These are phyloP conservation scores for Zoanthus solanderi DNA, from an alignment of 92 coral and sea anemone species.

Conservation along the genomic window DNA sequence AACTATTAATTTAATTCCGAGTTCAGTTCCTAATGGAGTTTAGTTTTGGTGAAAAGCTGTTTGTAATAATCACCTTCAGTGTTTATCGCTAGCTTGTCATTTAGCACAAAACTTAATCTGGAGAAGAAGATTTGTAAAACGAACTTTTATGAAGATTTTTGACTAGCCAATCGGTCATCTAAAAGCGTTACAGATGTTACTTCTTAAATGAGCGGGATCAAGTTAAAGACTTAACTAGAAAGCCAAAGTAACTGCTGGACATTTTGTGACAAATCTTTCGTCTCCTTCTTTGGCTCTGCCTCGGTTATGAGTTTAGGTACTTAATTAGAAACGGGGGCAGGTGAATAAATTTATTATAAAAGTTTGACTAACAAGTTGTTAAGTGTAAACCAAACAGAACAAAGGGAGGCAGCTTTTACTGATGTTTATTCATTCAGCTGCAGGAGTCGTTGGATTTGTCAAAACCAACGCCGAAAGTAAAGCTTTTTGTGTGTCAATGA, in stretches of 20 bases:
- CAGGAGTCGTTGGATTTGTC: background rate
- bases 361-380: slow-evolving; percentile 30
- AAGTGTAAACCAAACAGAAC: slow-evolving; percentile 42
- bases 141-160: background rate
- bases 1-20: slow-evolving; percentile 2
- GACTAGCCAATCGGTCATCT: slow-evolving; percentile 20
- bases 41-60: slow-evolving; percentile 18
- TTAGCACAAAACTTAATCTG: slow-evolving; percentile 24
- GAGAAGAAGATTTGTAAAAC: background rate
- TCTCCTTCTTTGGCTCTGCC: background rate
- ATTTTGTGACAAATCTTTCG: slow-evolving; percentile 8
- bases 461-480: slow-evolving; percentile 6
- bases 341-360: background rate
- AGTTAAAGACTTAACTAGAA: background rate
- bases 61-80: slow-evolving; percentile 22
- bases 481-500: slow-evolving; percentile 17
- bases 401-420: slow-evolving; percentile 36
- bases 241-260: background rate
- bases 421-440: slow-evolving; percentile 9
- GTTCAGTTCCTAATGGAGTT: background rate
- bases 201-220: background rate
- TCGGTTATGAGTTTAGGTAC: background rate
- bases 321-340: background rate
- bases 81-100: slow-evolving; percentile 21
- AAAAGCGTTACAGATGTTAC: slow-evolving; percentile 13